Base-by-base conservation (phyloP, 2,113 vertebrate genomes). In the Mesoclemmys tuberculata region DNA sequence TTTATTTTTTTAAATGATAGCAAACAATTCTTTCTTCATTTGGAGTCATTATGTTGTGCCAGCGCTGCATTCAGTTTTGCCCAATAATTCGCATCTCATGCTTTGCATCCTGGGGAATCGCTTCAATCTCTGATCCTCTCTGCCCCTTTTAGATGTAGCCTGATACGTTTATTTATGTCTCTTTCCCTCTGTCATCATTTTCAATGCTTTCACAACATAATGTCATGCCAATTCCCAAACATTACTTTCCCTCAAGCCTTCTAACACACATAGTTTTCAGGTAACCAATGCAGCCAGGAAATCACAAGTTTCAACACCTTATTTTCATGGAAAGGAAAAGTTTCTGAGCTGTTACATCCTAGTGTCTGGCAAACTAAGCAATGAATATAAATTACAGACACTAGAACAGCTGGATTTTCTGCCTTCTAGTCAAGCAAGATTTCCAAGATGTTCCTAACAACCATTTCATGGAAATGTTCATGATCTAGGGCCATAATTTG, bases 341-440 rank as follows among this genome's bases (percentile, higher is more conserved):
- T 68, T 93, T 87, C n/a, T 93, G 90, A 93, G 24, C 46, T 84
- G 27, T 81, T 83, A 87, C 79, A 51, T 87, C 49, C 81, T 74
- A 81, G 27, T 31, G 12, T 3, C 49, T 58, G 54, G 52, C 51
- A 90, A 13, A 51, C 58, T 51, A 78, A 71, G 44, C 18, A 86
- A 92, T 90, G 61, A 83, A 91, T 0, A 80, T 85, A 75, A 78
- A 48, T 78, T 78, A 46, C 46, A 48, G 27, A 48, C 44, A 46
- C 24, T 29, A 78, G 26, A 46, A 44, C 75, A 49, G 46, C 26
- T 29, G 27, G 6, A 48, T 48, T 78, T 78, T 26, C 80, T 83
- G 21, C 74, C 10, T 83, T 87, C n/a, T 85, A 87, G 93, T 90
- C 9, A 78, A 90, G 46, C 8, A 48, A 74, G 82, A 16, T 87